Conservation (phyloP, 1,140 invertebrate genomes). For the Ceratina calcarata region DNA sequence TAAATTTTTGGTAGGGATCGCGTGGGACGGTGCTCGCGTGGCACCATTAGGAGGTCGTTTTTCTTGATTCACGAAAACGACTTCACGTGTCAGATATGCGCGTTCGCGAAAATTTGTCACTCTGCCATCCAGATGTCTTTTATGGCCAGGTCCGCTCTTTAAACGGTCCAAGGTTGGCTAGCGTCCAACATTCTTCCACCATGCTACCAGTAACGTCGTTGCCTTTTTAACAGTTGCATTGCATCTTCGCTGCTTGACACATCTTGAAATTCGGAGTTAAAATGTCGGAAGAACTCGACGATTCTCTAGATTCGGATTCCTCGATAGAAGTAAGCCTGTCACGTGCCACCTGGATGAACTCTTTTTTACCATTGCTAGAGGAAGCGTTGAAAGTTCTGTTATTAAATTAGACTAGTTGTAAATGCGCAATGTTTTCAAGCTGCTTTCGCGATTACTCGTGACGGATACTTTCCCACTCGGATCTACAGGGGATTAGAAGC, state of each 20-base stretch:
- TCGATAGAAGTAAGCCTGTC: neutral
- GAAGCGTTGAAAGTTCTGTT: neutral
- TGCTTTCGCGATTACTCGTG: conserved; percentile 2
- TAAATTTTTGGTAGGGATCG: too few species aligned
- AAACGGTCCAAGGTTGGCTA: conserved; percentile 63
- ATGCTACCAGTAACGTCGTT: conserved; percentile 38
- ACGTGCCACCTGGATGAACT: too few species aligned
- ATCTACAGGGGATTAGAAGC: conserved; percentile 25
- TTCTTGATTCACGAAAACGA: neutral
- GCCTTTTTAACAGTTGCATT: neutral
- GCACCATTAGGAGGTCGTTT: neutral
- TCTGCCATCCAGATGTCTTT: conserved; percentile 72
- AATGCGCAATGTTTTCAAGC: neutral
- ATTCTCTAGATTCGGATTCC: neutral
- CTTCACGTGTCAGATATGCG: conserved; percentile 47
- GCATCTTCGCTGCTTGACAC: neutral
- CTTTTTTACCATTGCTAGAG: too few species aligned
- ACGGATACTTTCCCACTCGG: neutral
- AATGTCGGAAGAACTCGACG: neutral
- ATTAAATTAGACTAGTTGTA: neutral
- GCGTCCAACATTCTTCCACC: conserved; percentile 70
- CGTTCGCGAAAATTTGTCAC: conserved; percentile 68
- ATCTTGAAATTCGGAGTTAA: neutral
- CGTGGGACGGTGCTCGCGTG: too few species aligned
- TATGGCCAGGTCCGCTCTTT: conserved; percentile 71